Base-by-base conservation (phyloP, 2,113 vertebrate genomes). In the Catharus fuscescens region DNA sequence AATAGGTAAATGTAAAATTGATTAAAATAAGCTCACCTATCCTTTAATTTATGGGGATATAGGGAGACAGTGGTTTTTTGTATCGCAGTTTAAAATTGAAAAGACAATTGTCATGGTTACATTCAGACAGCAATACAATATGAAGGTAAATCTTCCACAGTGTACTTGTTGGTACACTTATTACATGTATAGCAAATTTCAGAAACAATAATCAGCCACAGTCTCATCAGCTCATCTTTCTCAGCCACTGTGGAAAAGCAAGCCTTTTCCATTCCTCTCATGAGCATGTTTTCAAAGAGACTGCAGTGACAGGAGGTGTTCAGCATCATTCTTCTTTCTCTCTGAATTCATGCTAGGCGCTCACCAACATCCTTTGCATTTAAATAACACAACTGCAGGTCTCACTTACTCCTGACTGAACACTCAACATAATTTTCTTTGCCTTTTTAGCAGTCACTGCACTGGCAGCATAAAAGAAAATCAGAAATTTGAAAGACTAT, bases 251-350 rank as follows among this genome's bases (percentile, higher is more conserved):
- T 47, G 16, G 50, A 52, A 52, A 29, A 29, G 9, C 29, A 81
- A 79, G 62, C 17, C 38, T 74, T 88, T 92, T 80, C 40, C 61
- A 54, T 32, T n/a, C 53, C 28, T 50, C 80, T 69, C 44, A 57
- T 28, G 28, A 94, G 87, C 40, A 67, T 16, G 6, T 73, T 91
- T 98, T 93, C 72, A 90, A 96, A 29, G 78, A 93, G 47, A 69
- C 64, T 97, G 59, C 82, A 88, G 85, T 92, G 91, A 94, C 67
- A 94, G 90, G 73, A 96, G 71, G 73, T 76, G 54, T 50, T 92
- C 64, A 18, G 71, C 86, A 92, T 59, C 86, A 50, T 25, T 71
- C 45, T 78, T 60, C 52, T 67, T 95, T 70, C 66, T 83, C 60
- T n/a, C 65, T 72, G 77, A 92, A 93, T 95, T 92, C 76, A 61